These are phyloP conservation scores for Xiphophorus birchmanni DNA, from an alignment of 2,797 vertebrate genomes.

Conservation along the genomic window DNA sequence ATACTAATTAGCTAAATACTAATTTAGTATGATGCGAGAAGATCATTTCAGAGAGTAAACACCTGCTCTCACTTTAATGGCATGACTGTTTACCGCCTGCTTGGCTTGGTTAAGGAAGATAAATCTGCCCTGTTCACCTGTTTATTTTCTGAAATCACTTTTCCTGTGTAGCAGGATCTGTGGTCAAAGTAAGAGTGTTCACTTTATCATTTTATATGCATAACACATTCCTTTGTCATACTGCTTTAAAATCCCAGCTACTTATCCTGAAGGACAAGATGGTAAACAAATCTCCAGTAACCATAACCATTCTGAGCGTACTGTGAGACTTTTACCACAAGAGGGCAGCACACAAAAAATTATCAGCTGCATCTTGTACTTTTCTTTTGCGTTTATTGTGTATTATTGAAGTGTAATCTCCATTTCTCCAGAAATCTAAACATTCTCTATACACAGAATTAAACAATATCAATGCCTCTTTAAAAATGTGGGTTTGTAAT, in stretches of 20 bases:
- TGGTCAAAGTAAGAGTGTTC: not conserved
- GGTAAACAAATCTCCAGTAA: not conserved
- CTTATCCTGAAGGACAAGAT: not conserved
- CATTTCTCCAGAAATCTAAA: slow-evolving; percentile 16
- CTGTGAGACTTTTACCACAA: not conserved
- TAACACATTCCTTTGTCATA: not conserved
- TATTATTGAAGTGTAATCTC: slow-evolving; percentile 14
- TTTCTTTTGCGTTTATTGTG: slow-evolving; percentile 29
- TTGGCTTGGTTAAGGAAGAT: not conserved
- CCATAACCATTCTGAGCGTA: not conserved
- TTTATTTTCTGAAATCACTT: not conserved
- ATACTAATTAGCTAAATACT: too few relatives aligned
- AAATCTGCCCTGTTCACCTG: not conserved
- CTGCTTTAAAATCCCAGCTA: not conserved
- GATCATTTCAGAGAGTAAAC: not conserved
- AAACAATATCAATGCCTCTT: slow-evolving; percentile 21
- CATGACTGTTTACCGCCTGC: not conserved
- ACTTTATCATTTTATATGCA: not conserved
- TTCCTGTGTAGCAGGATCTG: not conserved
- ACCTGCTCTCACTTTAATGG: not conserved
- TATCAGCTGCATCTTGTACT: not conserved
- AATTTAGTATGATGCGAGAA: not conserved
- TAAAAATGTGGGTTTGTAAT: slow-evolving; percentile 28
- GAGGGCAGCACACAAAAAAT: slow-evolving; percentile 8
- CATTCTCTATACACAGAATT: slow-evolving; percentile 17